Evolutionary conservation across 1,140 invertebrate genomes (phyloP).

Genomic region (Drosophila tani): DNA sequence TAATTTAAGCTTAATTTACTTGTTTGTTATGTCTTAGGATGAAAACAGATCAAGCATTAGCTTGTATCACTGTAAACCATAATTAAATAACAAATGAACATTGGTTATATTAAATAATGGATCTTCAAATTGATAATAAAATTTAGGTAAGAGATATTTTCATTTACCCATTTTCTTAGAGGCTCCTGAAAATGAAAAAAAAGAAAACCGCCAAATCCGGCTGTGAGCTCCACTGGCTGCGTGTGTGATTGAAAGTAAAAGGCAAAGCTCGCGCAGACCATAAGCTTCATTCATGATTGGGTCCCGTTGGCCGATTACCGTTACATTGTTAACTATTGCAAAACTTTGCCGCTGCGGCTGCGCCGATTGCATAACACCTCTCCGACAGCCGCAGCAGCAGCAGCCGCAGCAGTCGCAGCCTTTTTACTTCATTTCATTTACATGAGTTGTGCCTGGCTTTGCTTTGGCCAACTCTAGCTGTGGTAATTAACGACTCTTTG

Average conservation of each 20-base stretch:
- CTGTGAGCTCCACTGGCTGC: constrained; percentile 30
- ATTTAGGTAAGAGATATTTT: not conserved
- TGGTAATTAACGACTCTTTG: constrained; percentile 47
- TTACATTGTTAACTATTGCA: constrained; percentile 82
- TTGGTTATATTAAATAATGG: too few relatives aligned
- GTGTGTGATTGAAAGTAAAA: constrained; percentile 82
- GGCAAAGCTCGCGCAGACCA: constrained; percentile 72
- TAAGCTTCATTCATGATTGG: constrained; percentile 81
- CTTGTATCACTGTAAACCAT: too few relatives aligned
- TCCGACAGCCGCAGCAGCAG: constrained; percentile 13
- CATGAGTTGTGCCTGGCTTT: constrained; percentile 13
- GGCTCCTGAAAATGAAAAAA: not conserved
- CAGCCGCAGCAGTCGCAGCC: not conserved
- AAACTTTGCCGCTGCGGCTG: constrained; percentile 55
- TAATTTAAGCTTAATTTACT: too few relatives aligned
- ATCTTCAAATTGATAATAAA: too few relatives aligned
- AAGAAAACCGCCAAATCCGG: constrained; percentile 3
- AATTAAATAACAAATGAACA: too few relatives aligned
- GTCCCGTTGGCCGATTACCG: constrained; percentile 63
- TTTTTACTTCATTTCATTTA: constrained; percentile 18
- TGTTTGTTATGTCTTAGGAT: too few relatives aligned
- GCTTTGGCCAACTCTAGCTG: constrained; percentile 19
- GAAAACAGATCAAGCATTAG: too few relatives aligned
- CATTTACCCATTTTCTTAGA: not conserved
- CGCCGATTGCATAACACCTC: constrained; percentile 54